A percentile compares a stretch with the other conserved stretches of the same genome.
Conservation (phyloP, 2,113 vertebrate species). For the Megatriorchis doriae region DNA sequence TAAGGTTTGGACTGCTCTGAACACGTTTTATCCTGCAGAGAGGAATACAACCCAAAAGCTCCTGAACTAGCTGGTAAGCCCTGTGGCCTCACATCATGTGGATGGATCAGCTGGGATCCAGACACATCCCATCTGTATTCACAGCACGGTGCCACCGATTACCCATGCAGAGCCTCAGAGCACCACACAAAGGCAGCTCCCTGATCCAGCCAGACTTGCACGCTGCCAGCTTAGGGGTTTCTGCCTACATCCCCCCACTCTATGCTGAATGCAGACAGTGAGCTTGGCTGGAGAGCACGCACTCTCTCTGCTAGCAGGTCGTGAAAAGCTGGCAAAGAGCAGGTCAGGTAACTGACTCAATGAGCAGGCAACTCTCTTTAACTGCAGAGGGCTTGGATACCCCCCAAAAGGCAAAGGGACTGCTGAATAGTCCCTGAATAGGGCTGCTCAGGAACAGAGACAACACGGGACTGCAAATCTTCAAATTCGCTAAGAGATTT, state of each 20-base stretch:
- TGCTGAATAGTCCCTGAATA: neutral
- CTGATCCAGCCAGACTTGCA: neutral
- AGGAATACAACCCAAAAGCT: neutral
- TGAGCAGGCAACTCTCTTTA: neutral
- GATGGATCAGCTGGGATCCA: neutral
- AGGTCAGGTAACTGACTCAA: neutral
- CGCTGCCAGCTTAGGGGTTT: neutral
- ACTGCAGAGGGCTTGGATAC: neutral
- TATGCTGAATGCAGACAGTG: neutral
- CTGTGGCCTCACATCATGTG: neutral
- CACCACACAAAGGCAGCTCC: neutral
- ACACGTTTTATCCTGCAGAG: neutral
- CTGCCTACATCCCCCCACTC: neutral
- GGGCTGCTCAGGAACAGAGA: neutral
- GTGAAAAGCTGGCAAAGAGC: neutral
- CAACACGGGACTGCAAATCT: neutral
- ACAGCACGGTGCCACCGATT: neutral
- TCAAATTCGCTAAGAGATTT: neutral
- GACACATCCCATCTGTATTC: neutral
- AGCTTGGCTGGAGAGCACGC: neutral
- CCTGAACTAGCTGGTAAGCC: neutral
- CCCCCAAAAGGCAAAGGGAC: neutral
- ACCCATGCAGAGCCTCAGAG: neutral
- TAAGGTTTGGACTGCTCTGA: neutral
- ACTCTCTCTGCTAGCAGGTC: neutral